Evolutionary conservation across 2,797 vertebrate genomes (phyloP), one percentile per base, ranked within the genome.

Genomic region (Todus mexicanus): DNA sequence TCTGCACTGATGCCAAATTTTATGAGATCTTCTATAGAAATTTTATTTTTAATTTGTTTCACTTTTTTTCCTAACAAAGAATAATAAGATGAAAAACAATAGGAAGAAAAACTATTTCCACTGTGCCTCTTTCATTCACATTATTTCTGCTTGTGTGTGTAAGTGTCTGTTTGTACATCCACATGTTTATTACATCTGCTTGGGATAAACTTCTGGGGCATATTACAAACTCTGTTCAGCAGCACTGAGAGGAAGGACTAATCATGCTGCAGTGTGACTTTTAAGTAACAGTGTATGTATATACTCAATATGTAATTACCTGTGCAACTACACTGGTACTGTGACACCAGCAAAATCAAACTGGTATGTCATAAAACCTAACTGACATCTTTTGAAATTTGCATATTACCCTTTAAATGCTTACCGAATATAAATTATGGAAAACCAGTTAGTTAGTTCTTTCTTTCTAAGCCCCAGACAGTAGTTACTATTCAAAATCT

Each of bases 1-100:
- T 91, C 37, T 75, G 51, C 45, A 73, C 29, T 69, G 54, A 64
- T 92, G 53, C 37, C 56, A 73, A 74, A 68, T 73, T 74, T 87
- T 75, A 37, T 71, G 7, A 59, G 20, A 14, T 57, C 31, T 45
- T 81, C 56, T 42, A 18, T 71, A 54, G 78, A 66, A 74, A 71
- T 71, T 85, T 86, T 51, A 13, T 25, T 87, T 93, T 59, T 54
- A 38, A 27, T 73, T 93, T 74, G 20, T 70, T 42, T 84, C 6
- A 15, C 38, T 15, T 66, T 40, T 89, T 70, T 88, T 3, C 56
- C 37, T 51, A 22, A 50, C 8, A 29, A 45, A 84, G 43, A 61
- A 45, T 73, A 61, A 23, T 57, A 48, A 53, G 38, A n/a, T 86
- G 43, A 85, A 88, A 83, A 86, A 61, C 33, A 86, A 73, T 56